Conservation (phyloP, 2,888 invertebrate species). For the Bugulina stolonifera region DNA sequence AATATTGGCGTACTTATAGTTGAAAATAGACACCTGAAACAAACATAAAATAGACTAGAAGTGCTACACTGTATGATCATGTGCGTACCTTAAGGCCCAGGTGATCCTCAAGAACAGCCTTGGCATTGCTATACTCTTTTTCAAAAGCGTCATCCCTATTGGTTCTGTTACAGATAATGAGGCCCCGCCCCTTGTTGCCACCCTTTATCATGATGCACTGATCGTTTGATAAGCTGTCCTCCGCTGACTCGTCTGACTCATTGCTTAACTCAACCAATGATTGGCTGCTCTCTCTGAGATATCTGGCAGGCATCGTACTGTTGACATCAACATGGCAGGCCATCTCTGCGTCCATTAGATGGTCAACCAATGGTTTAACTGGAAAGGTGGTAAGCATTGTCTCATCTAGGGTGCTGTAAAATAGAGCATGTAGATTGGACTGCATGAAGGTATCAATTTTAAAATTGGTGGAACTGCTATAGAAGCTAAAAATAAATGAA, state of each 20-base stretch:
- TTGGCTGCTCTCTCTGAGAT: not conserved
- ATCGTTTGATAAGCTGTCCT: too few species aligned
- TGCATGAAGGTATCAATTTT: too few species aligned
- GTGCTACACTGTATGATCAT: too few species aligned
- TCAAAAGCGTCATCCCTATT: not conserved
- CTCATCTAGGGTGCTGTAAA: not conserved
- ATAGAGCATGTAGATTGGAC: not conserved
- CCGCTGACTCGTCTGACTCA: too few species aligned
- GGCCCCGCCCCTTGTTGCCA: not conserved
- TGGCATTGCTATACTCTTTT: not conserved
- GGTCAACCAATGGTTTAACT: not conserved
- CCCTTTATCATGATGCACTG: not conserved
- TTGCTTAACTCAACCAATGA: not conserved
- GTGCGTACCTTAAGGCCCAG: not conserved
- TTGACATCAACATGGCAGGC: not conserved
- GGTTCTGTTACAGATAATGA: constrained; percentile 3
- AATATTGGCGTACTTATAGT: too few species aligned
- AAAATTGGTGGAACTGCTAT: too few species aligned
- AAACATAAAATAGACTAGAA: too few species aligned
- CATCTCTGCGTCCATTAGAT: not conserved
- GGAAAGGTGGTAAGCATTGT: not conserved
- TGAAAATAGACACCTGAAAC: too few species aligned
- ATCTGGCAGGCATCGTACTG: not conserved
- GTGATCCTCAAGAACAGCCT: not conserved
- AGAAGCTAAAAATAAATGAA: too few species aligned